Evolutionary conservation across 1,140 invertebrate species (phyloP), one percentile per base, ranked within the genome.

Genomic region (Condylostylus longicornis): DNA sequence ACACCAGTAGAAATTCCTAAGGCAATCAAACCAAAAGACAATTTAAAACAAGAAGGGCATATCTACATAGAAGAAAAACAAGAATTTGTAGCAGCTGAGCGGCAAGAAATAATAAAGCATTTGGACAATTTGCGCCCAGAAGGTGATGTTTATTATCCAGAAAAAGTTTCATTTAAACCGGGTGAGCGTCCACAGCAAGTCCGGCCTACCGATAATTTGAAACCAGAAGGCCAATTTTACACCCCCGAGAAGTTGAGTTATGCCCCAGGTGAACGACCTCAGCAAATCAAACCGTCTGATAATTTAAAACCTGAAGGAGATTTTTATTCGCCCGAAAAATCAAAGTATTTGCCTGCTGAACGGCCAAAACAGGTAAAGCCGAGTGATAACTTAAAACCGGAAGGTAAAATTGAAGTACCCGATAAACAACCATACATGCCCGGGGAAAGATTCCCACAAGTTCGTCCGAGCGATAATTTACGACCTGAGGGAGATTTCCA

Each of bases 291-390:
- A 13, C 58, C 62, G 30, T 51, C 60, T 42, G 69, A 75, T 49
- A 79, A 78, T 48, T 53, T 79, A 0, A 63, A 56, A 42, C 68
- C 71, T 4, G 75, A 78, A 60, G 72, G 74, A 6, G 70, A 76
- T 0, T 77, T 78, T 46, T 71, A 77, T 45, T 58, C 64, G 33
- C 70, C 67, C 1, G 63, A 68, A 34, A 65, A 66, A 50, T 60
- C 70, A 0, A 48, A 66, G 50, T 79, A 59, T 50, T 47, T 35
- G 3, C 67, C 69, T 19, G 64, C 51, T 14, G 66, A 69, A 43
- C 39, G 66, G 20, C 62, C 58, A 23, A 44, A 49, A 15, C 58
- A 59, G 31, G 62, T 63, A 5, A 63, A 61, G 47, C 67, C 61
- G 14, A 43, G 62, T 37, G 71, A 69, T 46, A 74, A 74, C 47